phyloP scores from a whole-genome alignment of 1,140 invertebrate genomes.

The Meloidogyne exigua region DNA sequence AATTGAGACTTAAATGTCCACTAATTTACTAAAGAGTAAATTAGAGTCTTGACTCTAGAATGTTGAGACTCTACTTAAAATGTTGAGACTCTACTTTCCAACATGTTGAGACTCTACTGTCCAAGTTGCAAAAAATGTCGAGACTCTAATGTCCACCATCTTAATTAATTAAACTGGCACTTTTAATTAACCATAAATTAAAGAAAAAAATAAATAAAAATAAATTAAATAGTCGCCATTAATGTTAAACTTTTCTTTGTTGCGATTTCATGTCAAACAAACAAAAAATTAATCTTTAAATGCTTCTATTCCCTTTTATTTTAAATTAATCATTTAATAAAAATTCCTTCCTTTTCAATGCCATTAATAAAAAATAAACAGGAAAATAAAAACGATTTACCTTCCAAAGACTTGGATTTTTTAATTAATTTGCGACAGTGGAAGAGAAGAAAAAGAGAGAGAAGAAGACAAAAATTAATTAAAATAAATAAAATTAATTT shows the following conservation, averaged over 20 bases:
- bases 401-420: too few species aligned
- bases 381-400: not conserved
- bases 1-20: too few species aligned
- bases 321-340: not conserved
- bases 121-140: not conserved
- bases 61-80: too few species aligned
- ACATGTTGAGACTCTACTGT: too few species aligned
- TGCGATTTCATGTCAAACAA: not conserved
- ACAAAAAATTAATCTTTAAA: not conserved
- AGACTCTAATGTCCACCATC: not conserved
- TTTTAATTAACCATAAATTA: not conserved
- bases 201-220: not conserved
- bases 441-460: too few species aligned
- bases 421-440: not conserved
- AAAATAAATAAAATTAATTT: too few species aligned
- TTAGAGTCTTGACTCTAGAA: too few species aligned
- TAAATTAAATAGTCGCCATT: not conserved
- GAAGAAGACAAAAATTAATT: too few species aligned
- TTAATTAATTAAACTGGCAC: not conserved
- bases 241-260: not conserved
- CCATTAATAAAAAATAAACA: not conserved
- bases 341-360: too few species aligned
- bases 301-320: not conserved
- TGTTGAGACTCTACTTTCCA: too few species aligned
- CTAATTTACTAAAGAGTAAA: too few species aligned